A percentile compares a stretch with the other conserved stretches of the same genome.
Evolutionary conservation across 2,888 invertebrate species (phyloP).

Genomic region (Diaprepes abbreviatus): DNA sequence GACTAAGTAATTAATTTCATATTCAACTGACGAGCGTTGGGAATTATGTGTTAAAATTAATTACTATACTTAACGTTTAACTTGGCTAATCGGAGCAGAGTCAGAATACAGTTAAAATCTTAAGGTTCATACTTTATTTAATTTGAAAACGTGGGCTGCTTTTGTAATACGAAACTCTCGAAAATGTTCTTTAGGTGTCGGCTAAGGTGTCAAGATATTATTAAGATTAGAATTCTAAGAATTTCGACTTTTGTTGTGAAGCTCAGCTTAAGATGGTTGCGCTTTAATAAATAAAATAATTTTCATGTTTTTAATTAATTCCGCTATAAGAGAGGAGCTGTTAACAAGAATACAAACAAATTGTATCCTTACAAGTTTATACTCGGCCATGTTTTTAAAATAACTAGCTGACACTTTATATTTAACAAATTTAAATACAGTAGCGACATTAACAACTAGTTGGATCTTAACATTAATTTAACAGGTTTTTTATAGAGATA

Average conservation of each 20-base stretch:
- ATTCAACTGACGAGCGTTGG: constrained; percentile 58
- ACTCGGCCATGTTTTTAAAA: no score
- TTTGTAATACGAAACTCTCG: neutral
- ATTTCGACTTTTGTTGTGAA: neutral
- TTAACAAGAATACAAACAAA: no score
- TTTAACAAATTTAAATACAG: no score
- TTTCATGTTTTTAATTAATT: neutral
- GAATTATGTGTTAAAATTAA: constrained; percentile 60
- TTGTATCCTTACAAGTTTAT: no score
- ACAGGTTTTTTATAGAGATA: no score
- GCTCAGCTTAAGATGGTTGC: neutral
- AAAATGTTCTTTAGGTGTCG: neutral
- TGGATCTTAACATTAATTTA: no score
- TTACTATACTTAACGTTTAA: constrained; percentile 55
- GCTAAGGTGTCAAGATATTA: constrained; percentile 2
- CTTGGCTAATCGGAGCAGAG: constrained; percentile 29
- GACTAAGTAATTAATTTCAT: constrained; percentile 56
- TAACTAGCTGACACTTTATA: no score
- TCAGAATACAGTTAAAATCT: constrained; percentile 19
- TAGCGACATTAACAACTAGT: no score
- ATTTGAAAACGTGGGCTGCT: constrained; percentile 21
- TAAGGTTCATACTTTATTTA: constrained; percentile 22
- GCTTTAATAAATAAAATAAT: neutral
- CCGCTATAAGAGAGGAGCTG: no score
- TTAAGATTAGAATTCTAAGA: constrained; percentile 3